Conservation (phyloP, 2,113 vertebrate species). For the Sceloporus undulatus region DNA sequence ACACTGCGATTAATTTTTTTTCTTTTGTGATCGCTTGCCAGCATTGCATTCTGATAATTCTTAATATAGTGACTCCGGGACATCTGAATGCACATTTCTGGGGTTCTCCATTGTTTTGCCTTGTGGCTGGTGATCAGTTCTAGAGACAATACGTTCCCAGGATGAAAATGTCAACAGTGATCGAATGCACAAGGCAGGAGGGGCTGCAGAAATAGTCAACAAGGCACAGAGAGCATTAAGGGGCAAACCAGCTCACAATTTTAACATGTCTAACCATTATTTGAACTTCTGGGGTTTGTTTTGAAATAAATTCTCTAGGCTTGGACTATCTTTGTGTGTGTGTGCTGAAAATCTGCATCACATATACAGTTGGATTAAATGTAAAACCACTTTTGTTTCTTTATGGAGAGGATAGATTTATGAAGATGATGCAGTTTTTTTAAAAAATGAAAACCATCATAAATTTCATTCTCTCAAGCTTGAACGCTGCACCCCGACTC, state of each 20-base stretch:
- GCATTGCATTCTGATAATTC: conserved; percentile 49
- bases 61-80: conserved; percentile 37
- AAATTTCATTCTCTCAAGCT: not conserved
- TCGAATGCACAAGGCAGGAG: not conserved
- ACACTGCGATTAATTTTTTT: conserved; percentile 60
- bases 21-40: conserved; percentile 38
- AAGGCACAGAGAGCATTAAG: not conserved
- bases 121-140: conserved; percentile 47
- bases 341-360: too few species aligned
- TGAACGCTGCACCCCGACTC: too few species aligned
- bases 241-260: not conserved
- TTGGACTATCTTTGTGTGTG: not conserved
- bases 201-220: not conserved
- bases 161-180: conserved; percentile 40
- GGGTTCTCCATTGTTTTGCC: conserved; percentile 19
- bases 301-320: not conserved
- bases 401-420: too few species aligned
- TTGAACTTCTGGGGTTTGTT: not conserved
- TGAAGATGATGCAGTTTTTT: not conserved
- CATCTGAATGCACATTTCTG: conserved; percentile 34
- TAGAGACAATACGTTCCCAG: conserved; percentile 29
- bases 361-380: too few species aligned
- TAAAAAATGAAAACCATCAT: too few species aligned
- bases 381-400: too few species aligned
- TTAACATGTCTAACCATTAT: not conserved